Base-by-base conservation (phyloP, 1,140 invertebrate species). In the Drosophila kurseongensis region DNA sequence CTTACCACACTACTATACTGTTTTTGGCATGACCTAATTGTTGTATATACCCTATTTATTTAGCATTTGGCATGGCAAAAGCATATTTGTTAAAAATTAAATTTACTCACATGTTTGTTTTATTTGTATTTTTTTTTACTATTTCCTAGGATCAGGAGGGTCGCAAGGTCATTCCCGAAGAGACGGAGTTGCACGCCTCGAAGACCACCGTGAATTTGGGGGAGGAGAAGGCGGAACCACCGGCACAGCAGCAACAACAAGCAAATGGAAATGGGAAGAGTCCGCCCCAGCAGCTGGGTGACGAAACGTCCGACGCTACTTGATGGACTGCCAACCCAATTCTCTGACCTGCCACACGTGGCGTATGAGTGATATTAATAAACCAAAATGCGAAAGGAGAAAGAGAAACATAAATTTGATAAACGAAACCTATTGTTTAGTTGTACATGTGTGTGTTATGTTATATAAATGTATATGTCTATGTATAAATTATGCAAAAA, bases 101-200 rank as follows among this genome's bases (percentile, higher is more conserved):
- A 18, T 44, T 62, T 27, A 38, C 32, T 60, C n/a, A 59, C 45
- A 23, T 40, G 14, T 35, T 18, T 32, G 8, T 35, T 40, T 9
- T 44, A 1, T 16, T 29, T 59, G 35, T n/a, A 18, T 23, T 54
- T 50, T 41, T 41, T 40, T 29, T 40, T 8, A 4, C 13, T 23
- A 18, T 50, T 36, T 38, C 14, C 10, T 61, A 92, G 91, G 91
- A 91, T 78, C 78, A 86, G 51, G 91, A 92, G 47, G 75, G 76
- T 23, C 79, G 79, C 35, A 91, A 91, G 60, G 76, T 91, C 48
- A 92, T 92, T 75, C 91, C 91, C n/a, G 91, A 92, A 62, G 91
- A 92, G 62, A 91, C 91, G 41, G 91, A 91, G 47, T 44, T 91
- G 29, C 80, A 86, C 42, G 76, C 78, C 44, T 91, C 90, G 14